A percentile compares a stretch with the other conserved stretches of the same genome.
phyloP scores from a whole-genome alignment of 2,113 vertebrate genomes.

The Nothobranchius furzeri region DNA sequence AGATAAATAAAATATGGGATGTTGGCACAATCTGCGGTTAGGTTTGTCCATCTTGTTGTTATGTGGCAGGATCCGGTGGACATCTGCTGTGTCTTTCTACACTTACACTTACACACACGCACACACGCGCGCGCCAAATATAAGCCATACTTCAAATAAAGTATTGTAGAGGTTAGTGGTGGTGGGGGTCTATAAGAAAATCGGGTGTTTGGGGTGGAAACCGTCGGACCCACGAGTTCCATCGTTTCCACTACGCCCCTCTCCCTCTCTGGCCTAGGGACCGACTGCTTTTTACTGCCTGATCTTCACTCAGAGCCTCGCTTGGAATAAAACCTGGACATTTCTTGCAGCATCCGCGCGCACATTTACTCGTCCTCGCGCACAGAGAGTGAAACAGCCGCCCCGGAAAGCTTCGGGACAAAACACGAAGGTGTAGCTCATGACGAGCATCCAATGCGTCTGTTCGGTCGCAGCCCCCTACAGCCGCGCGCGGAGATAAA shows the following conservation, averaged over 20 bases:
- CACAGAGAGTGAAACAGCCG: not conserved
- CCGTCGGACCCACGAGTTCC: slow-evolving; percentile 22
- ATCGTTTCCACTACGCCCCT: slow-evolving; percentile 58
- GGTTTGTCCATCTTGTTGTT: slow-evolving; percentile 14
- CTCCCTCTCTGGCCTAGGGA: slow-evolving; percentile 62
- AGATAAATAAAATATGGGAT: not conserved
- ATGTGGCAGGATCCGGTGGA: slow-evolving; percentile 31
- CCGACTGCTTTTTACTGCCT: slow-evolving; percentile 32
- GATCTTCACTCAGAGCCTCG: slow-evolving; percentile 31
- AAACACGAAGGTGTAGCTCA: slow-evolving; percentile 51
- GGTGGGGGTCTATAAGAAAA: too few species aligned
- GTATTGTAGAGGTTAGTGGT: not conserved
- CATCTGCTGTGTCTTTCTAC: slow-evolving; percentile 45
- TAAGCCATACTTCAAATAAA: too few species aligned
- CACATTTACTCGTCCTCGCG: slow-evolving; percentile 23
- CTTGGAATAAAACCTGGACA: slow-evolving; percentile 2
- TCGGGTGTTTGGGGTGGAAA: slow-evolving; percentile 14
- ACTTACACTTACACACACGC: slow-evolving; percentile 36
- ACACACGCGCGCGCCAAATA: not conserved
- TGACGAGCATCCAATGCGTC: slow-evolving; percentile 58
- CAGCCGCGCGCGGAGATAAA: slow-evolving; percentile 23
- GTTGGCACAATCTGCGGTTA: slow-evolving; percentile 35
- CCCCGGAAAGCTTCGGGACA: slow-evolving; percentile 33
- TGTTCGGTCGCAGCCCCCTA: slow-evolving; percentile 49
- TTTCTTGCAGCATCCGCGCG: slow-evolving; percentile 35